Base-by-base conservation (phyloP, 92 coral and sea anemone genomes). In the Chrysogorgia sp. region DNA sequence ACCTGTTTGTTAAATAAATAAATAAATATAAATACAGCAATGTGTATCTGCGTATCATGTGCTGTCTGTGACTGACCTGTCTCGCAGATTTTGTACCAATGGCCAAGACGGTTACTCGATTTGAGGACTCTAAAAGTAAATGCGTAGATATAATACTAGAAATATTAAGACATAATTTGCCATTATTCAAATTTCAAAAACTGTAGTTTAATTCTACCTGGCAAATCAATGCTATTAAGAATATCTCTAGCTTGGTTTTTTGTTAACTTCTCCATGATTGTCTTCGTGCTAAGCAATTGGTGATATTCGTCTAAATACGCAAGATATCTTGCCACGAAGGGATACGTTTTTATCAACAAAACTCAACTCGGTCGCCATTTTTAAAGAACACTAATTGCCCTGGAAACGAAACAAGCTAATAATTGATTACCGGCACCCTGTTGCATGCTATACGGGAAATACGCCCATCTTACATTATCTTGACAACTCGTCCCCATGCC, bases 41-140 rank as follows among this genome's bases (percentile, higher is more conserved):
- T n/a, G n/a, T n/a, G n/a, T n/a, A n/a, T n/a, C n/a, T n/a, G n/a
- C n/a, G n/a, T n/a, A n/a, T n/a, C n/a, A n/a, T n/a, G n/a, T n/a
- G n/a, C n/a, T n/a, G n/a, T n/a, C n/a, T 0, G 20, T 23, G 0
- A 82, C 90, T 67, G 53, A 96, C 99, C 91, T 55, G 68, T 86
- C 99, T 85, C 43, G 86, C 88, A 15, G 88, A 64, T 81, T 89
- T 92, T 71, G 91, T 62, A 12, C 75, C 89, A 74, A 83, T 24
- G 15, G 92, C 82, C 64, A 87, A 82, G 52, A 81, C 81, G 19
- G 85, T 65, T 57, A 76, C 83, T 25, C 55, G 71, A 57, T 75
- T 62, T 14, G 86, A 61, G 50, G 85, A 64, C 28, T 88, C 97
- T 93, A 33, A 60, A n/a, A 59, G 20, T 20, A 26, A 60, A 20